Conservation (phyloP, 2,797 vertebrate genomes). For the Eidolon dupreanum region DNA sequence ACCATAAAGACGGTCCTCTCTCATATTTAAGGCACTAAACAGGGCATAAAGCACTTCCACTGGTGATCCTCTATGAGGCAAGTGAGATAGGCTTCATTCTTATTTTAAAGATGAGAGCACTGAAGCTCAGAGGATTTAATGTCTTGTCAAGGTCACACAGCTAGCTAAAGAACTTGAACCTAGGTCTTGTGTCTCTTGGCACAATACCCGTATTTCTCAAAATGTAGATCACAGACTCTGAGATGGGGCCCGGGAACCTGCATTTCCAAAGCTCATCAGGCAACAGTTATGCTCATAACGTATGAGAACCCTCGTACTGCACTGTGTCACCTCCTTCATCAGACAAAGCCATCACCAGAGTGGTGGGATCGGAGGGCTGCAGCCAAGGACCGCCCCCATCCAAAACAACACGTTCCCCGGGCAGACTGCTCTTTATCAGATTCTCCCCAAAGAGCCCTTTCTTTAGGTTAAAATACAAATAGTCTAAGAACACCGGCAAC, state of each 20-base stretch:
- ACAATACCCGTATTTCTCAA: neutral
- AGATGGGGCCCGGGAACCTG: neutral
- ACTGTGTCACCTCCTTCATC: neutral
- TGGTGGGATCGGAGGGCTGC: fast-evolving
- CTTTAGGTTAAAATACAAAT: neutral
- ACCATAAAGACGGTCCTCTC: neutral
- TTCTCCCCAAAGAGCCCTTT: neutral
- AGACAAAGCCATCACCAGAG: neutral
- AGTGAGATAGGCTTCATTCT: neutral
- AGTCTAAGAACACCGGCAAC: neutral
- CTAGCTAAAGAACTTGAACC: neutral
- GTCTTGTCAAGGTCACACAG: neutral
- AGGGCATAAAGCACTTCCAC: neutral
- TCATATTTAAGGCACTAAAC: neutral
- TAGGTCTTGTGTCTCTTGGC: neutral
- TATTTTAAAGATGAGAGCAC: neutral
- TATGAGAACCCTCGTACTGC: neutral
- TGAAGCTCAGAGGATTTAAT: neutral
- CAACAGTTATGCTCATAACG: neutral
- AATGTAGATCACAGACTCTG: neutral
- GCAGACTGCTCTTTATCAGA: neutral
- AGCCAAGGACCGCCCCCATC: neutral
- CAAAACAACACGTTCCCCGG: neutral
- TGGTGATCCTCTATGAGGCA: fast-evolving
- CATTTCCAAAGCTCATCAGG: neutral